Base-by-base conservation (phyloP, 2,113 vertebrate species). In the Mastomys natalensis region DNA sequence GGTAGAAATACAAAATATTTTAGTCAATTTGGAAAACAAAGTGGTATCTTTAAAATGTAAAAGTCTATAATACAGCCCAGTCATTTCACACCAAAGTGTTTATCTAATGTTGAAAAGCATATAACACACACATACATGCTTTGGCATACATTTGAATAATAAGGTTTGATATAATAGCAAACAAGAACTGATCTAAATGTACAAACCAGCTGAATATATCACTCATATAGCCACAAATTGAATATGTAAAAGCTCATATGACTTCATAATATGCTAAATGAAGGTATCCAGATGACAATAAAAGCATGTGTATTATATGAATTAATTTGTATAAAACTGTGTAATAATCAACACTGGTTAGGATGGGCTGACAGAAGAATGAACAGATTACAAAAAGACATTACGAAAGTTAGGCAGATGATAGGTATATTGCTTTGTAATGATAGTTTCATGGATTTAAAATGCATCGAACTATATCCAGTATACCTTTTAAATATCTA, bases 281-380 rank as follows among this genome's bases (percentile, higher is more conserved):
- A 95, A 66, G 62, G 24, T 87, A 88, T 2, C 7, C 29, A 82
- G 22, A 77, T 34, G 90, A 78, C 78, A 87, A 92, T 55, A 43
- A 81, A 70, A 90, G 31, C 64, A 16, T 87, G 6, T 1, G 24
- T 92, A 48, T 77, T 92, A 29, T 58, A 64, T 58, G 11, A 64
- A 34, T 92, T 94, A 29, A 78, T 68, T 85, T 34, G 82, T 53
- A 74, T 51, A 53, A 84, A 87, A 90, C 90, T 77, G 66, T 72
- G 53, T 26, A 90, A 87, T 90, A 60, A 72, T 70, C 11, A 70
- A 4, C 64, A n/a, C 2, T 95, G 7, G 62, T 91, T 78, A 26
- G 55, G 24, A 74, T 45, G 26, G 29, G 4, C 1, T 94, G n/a
- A 4, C 43, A 29, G 7, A 24, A 81, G 7, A 58, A 43, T 53